Conservation (phyloP, 2,113 vertebrate species). For the Rhipidura dahli region DNA sequence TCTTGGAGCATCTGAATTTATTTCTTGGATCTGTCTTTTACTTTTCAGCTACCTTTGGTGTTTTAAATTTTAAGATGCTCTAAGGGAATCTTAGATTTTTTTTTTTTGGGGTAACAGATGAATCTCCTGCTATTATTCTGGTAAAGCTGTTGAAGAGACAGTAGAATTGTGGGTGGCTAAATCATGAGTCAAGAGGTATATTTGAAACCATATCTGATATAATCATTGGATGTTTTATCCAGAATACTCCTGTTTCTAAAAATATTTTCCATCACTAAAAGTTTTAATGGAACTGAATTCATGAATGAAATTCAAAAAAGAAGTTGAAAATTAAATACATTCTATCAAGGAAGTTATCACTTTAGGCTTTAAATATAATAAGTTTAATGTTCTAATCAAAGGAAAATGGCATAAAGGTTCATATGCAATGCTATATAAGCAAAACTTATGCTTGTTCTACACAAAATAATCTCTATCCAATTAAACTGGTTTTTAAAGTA, state of each 20-base stretch:
- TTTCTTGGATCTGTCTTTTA: not conserved
- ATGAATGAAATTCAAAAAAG: constrained; percentile 25
- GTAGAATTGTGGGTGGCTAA: not conserved
- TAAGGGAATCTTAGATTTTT: not conserved
- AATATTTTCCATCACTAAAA: constrained; percentile 5
- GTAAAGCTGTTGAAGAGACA: not conserved
- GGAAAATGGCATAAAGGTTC: constrained; percentile 27
- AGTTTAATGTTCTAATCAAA: constrained; percentile 46
- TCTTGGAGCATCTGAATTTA: not conserved
- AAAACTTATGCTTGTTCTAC: not conserved
- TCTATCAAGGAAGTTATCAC: constrained; percentile 11
- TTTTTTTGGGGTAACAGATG: not conserved
- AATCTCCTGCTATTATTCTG: not conserved
- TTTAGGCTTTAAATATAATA: constrained; percentile 39
- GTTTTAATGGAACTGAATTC: constrained; percentile 16
- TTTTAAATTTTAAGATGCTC: not conserved
- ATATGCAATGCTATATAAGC: not conserved
- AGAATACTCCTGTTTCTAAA: not conserved
- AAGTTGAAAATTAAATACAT: not conserved
- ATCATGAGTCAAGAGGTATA: not conserved
- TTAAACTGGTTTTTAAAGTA: not conserved
- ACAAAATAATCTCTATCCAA: not conserved
- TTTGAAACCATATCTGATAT: not conserved
- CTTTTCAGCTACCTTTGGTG: not conserved
- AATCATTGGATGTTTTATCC: not conserved